These are phyloP conservation scores for Himalopsyche anomala DNA, from an alignment of 2,888 invertebrate genomes.

Conservation along the genomic window DNA sequence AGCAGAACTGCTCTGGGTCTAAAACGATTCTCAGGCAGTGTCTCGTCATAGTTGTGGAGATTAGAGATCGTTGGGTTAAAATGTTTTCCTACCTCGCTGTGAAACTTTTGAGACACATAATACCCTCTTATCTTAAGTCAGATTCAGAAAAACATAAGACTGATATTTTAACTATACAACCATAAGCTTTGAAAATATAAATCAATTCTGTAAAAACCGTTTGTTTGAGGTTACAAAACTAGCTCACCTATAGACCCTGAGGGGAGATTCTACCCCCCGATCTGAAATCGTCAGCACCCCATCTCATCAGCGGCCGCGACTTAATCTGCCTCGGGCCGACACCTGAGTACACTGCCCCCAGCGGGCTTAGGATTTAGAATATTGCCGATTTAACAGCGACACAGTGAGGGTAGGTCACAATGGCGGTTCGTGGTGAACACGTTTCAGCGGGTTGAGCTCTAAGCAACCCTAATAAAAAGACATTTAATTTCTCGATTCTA, in stretches of 20 bases:
- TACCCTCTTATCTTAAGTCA: too few relatives aligned
- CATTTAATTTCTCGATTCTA: too few relatives aligned
- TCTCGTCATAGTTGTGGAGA: too few relatives aligned
- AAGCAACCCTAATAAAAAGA: background rate
- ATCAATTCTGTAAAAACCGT: conserved; percentile 22
- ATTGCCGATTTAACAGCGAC: conserved; percentile 57
- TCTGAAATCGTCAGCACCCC: conserved; percentile 41
- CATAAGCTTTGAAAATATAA: too few relatives aligned
- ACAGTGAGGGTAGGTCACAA: conserved; percentile 44
- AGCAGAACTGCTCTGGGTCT: too few relatives aligned
- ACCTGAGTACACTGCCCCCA: conserved; percentile 65
- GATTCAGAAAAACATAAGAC: too few relatives aligned
- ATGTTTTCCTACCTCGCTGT: too few relatives aligned
- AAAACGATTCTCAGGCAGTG: too few relatives aligned
- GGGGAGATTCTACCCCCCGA: conserved; percentile 38
- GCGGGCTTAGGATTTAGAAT: conserved; percentile 62
- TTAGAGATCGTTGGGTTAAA: too few relatives aligned
- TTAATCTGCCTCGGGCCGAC: conserved; percentile 65
- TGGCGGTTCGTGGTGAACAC: conserved; percentile 38
- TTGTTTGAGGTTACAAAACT: conserved; percentile 29
- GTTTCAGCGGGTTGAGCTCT: background rate
- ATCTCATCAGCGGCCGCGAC: conserved; percentile 61
- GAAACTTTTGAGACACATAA: too few relatives aligned
- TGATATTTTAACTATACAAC: too few relatives aligned
- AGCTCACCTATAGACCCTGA: conserved; percentile 11